phyloP scores from a whole-genome alignment of 2,888 invertebrate species.

The Oxyteleia sp. region DNA sequence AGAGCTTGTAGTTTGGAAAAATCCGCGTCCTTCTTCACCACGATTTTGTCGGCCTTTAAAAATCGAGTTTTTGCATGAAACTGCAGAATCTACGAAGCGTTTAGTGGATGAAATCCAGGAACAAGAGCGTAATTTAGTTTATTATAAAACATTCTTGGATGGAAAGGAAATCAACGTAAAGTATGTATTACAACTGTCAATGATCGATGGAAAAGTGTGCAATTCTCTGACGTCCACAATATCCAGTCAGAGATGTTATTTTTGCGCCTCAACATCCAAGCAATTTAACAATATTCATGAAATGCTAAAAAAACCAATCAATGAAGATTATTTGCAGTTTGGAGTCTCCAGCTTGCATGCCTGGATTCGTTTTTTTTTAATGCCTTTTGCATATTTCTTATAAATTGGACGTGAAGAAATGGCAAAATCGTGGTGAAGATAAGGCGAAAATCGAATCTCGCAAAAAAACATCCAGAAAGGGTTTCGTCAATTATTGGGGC shows the following conservation, averaged over 20 bases:
- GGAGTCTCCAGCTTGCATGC: conserved; percentile 79
- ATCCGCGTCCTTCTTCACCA: conserved; percentile 55
- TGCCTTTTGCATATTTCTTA: conserved; percentile 74
- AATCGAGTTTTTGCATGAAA: conserved; percentile 53
- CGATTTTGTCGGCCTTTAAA: conserved; percentile 38
- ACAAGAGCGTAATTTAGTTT: conserved; percentile 51
- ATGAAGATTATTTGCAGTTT: conserved; percentile 66
- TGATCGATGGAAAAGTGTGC: conserved; percentile 74
- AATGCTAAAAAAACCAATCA: conserved; percentile 57
- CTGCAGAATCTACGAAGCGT: conserved; percentile 51
- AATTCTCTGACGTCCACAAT: conserved; percentile 70
- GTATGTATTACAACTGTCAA: conserved; percentile 62
- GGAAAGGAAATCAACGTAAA: conserved; percentile 57
- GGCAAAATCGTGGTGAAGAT: conserved; percentile 78
- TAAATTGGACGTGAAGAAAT: conserved; percentile 78
- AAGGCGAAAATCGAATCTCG: conserved; percentile 52
- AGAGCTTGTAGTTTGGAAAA: conserved; percentile 57
- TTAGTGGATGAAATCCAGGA: conserved; percentile 41
- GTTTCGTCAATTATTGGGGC: conserved; percentile 61
- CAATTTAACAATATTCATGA: conserved; percentile 67
- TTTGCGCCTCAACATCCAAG: conserved; percentile 69
- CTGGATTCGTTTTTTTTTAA: conserved; percentile 73
- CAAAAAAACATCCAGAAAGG: conserved; percentile 69
- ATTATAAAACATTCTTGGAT: conserved; percentile 44
- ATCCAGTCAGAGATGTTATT: conserved; percentile 69